Evolutionary conservation across 2,113 vertebrate genomes (phyloP), one percentile per base, ranked within the genome.

Genomic region (Siphamia tubifer): DNA sequence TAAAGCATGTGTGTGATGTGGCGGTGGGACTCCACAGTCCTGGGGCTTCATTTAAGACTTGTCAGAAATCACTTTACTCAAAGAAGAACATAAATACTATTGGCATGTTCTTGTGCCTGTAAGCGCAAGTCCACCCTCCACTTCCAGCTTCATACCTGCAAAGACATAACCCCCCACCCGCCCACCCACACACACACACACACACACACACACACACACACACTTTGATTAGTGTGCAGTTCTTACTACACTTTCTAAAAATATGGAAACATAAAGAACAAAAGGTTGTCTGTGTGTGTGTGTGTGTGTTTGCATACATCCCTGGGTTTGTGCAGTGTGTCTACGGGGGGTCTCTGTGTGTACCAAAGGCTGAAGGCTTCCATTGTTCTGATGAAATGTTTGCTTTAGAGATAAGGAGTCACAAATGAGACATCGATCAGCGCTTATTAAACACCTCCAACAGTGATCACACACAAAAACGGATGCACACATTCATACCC

Each of bases 1-100:
- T 60, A 79, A 72, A 79, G 75, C 43, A 8, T 57, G 27, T 21
- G 47, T 70, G 65, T 70, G 69, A 69, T 85, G 53, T 70, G 13
- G 82, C 85, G 57, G 62, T 38, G 40, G 66, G 75, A 45, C 70
- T 42, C n/a, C 6, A 19, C 51, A 23, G 44, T 73, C 62, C 39
- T 30, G 52, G 68, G 82, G 68, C 73, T 89, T 92, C 83, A 92
- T 90, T 85, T 90, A 82, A 73, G 68, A 84, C 68, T 79, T 87
- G 86, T 89, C 88, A 91, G 77, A 85, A 87, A 79, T 87, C 70
- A 61, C 83, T 90, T 79, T 61, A 43, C 67, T 80, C 85, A 87
- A 76, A 61, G 68, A 68, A 34, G 40, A 84, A 70, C 79, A 42
- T 77, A 72, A 90, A 56, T 43, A 53, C 39, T 82, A 69, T 74